These are phyloP conservation scores for Marisa cornuarietis DNA, from an alignment of 1,140 invertebrate genomes.

Conservation along the genomic window DNA sequence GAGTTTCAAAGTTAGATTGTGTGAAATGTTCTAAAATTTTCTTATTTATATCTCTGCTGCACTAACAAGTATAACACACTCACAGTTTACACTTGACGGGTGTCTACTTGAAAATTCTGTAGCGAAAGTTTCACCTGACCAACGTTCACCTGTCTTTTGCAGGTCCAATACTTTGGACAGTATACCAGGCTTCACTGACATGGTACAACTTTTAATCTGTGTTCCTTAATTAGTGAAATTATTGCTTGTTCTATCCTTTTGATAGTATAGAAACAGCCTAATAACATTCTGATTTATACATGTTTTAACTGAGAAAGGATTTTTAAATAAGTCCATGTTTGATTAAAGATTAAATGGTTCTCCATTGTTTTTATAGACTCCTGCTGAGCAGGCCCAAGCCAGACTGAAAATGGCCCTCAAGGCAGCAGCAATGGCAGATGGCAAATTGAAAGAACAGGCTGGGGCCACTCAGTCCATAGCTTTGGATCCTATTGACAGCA, in stretches of 20 bases:
- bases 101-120: not conserved
- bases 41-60: too few species aligned
- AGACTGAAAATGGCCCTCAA: constrained; percentile 14
- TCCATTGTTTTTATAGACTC: constrained; percentile 5
- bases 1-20: too few species aligned
- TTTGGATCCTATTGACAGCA: not conserved
- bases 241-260: not conserved
- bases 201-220: not conserved
- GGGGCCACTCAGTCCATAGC: not conserved
- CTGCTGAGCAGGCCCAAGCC: constrained; percentile 14
- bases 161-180: constrained; percentile 16
- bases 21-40: too few species aligned
- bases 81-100: too few species aligned
- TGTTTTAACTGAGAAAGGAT: not conserved
- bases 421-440: constrained; percentile 2
- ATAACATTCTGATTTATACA: not conserved
- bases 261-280: not conserved
- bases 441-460: constrained; percentile 10
- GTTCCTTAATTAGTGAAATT: not conserved
- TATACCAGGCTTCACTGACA: constrained; percentile 20
- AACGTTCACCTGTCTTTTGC: not conserved
- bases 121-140: not conserved
- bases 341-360: not conserved
- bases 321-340: not conserved
- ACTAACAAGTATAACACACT: too few species aligned